A percentile compares a stretch with the other conserved stretches of the same genome.
phyloP scores from a whole-genome alignment of 2,888 invertebrate species.

The Cerceris ruficornis region DNA sequence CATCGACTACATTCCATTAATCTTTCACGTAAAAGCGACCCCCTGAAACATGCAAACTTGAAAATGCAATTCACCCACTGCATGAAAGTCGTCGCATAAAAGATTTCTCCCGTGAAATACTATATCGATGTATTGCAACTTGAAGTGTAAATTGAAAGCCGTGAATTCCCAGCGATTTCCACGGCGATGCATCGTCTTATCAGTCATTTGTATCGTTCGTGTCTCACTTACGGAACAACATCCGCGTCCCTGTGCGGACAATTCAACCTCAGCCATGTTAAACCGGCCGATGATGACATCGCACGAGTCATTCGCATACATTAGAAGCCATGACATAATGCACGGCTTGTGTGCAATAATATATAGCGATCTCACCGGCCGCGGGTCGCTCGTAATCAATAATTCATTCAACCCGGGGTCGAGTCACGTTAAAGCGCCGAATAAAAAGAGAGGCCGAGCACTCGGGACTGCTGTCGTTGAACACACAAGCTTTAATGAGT shows the following conservation, averaged over 20 bases:
- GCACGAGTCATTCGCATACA: constrained; percentile 62
- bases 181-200: no score
- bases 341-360: constrained; percentile 35
- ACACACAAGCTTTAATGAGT: background rate
- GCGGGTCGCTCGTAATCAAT: constrained; percentile 58
- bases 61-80: no score
- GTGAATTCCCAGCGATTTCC: no score
- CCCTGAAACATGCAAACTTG: no score
- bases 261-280: constrained; percentile 8
- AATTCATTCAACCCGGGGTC: constrained; percentile 63
- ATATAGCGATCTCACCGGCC: constrained; percentile 51
- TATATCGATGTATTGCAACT: no score
- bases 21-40: no score
- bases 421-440: constrained; percentile 47
- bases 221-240: background rate
- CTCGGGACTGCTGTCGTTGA: constrained; percentile 10
- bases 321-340: constrained; percentile 63
- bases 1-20: no score
- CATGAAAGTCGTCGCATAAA: no score
- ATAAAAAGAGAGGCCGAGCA: constrained; percentile 26
- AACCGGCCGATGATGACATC: constrained; percentile 55
- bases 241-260: background rate
- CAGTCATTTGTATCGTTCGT: no score
- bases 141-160: no score
- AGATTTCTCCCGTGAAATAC: no score